A percentile compares a stretch with the other conserved stretches of the same genome.
Evolutionary conservation across 1,140 invertebrate genomes (phyloP).

Genomic region (Drosophila malerkotliana): DNA sequence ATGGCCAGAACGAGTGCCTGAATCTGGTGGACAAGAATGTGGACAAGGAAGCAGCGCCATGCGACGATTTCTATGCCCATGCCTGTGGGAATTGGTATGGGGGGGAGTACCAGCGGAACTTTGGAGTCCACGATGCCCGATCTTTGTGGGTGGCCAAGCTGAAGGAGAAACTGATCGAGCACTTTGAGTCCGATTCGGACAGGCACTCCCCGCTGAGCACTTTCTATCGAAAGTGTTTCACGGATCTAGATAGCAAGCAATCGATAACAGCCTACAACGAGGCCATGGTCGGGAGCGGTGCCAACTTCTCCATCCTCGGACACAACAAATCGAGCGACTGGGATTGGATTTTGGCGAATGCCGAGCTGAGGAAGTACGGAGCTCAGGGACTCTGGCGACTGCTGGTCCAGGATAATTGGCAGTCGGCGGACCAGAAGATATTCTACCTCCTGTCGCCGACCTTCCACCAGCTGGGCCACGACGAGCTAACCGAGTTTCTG

Average conservation of each 20-base stretch:
- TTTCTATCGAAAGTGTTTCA: conserved; percentile 60
- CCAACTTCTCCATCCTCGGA: conserved; percentile 2
- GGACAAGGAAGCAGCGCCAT: conserved; percentile 42
- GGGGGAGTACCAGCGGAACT: conserved; percentile 18
- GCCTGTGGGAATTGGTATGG: conserved; percentile 76
- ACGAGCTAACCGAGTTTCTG: conserved; percentile 51
- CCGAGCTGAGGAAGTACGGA: conserved; percentile 58
- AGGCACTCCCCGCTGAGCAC: conserved; percentile 7
- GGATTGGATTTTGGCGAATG: conserved; percentile 53
- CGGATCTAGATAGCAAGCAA: conserved; percentile 29
- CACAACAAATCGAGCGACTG: background rate
- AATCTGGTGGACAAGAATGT: conserved; percentile 25
- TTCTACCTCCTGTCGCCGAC: conserved; percentile 67
- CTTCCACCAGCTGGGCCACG: conserved; percentile 46
- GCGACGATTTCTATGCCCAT: conserved; percentile 66
- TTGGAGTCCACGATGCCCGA: conserved; percentile 63
- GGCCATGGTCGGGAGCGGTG: conserved; percentile 15
- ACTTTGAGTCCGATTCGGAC: conserved; percentile 27
- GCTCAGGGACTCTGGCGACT: conserved; percentile 62
- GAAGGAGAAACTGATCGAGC: conserved; percentile 54
- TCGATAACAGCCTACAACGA: conserved; percentile 55
- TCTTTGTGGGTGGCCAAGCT: conserved; percentile 55
- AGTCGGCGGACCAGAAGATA: conserved; percentile 62
- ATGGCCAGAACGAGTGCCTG: conserved; percentile 11
- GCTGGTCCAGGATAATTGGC: conserved; percentile 68